Evolutionary conservation across 2,113 vertebrate species (phyloP).

Genomic region (Bos javanicus): DNA sequence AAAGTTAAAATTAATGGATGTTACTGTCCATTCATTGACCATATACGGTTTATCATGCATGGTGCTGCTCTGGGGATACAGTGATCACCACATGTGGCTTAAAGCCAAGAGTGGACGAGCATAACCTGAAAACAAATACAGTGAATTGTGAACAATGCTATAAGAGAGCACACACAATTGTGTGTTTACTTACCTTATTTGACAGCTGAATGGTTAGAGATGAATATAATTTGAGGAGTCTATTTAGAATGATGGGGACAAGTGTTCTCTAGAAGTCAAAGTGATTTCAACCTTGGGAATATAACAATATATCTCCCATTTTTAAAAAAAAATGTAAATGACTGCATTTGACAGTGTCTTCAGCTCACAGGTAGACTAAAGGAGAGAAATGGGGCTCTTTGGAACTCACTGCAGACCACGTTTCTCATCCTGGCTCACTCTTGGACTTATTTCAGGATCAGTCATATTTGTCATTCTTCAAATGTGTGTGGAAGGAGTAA

Average conservation of each 20-base stretch:
- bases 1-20: background rate
- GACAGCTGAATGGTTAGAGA: background rate
- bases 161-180: background rate
- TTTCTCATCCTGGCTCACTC: background rate
- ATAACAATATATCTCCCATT: background rate
- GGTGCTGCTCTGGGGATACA: no score
- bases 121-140: background rate
- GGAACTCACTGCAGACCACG: background rate
- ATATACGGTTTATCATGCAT: background rate
- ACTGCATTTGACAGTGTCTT: background rate
- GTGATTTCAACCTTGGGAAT: background rate
- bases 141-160: background rate
- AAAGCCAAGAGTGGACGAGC: background rate
- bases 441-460: background rate
- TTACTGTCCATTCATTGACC: background rate
- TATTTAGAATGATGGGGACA: background rate
- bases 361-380: background rate
- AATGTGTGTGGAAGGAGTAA: background rate
- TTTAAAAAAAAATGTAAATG: background rate
- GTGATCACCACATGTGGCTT: background rate
- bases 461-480: slow-evolving; percentile 16
- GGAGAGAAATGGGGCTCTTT: background rate
- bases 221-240: background rate
- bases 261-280: background rate
- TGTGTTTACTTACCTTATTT: background rate